Base-by-base conservation (phyloP, 2,888 invertebrate genomes). In the Theretra japonica region DNA sequence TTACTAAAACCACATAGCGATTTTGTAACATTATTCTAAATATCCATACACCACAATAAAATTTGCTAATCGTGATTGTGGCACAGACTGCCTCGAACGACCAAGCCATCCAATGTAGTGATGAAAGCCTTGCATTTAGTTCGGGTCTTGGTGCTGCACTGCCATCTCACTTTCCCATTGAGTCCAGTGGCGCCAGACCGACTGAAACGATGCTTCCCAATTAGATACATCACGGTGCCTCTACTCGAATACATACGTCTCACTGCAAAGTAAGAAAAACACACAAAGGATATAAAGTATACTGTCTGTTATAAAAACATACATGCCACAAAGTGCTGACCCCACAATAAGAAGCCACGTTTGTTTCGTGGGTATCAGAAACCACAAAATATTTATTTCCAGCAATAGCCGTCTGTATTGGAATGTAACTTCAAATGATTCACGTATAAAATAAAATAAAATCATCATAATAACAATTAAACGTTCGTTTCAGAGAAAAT, bases 61-160 rank as follows among this genome's bases (percentile, higher is more conserved):
- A 11, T 4, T n/a, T n/a, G 21, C 28, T 68, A 68, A 3, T 50
- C 69, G 58, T 80, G 80, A 58, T 79, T 80, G 58, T 84, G 84
- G 11, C 70, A 58, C 5, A 84, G 74, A 53, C 73, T 76, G 7
- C 73, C 74, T 70, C 73, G 41, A n/a, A 74, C 50, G 21, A 77
- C 62, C 2, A 53, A 21, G 1, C 73, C 72, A 21, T 73, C 68
- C 1, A 73, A 7, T 8, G 77, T 79, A 19, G 71, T 76, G 50
- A 79, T 72, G 60, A 33, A 71, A 1, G 79, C 79, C 53, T 72
- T 76, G 30, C 79, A 80, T 59, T 73, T 73, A 7, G 71, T 74
- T 7, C 72, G 33, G 15, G 41, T 74, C 56, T 77, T 77, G 17
- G 70, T 74, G 11, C 71, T 73, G 33, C 74, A 76, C 21, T 73